Base-by-base conservation (phyloP, 2,797 vertebrate genomes). In the Chanos chanos region DNA sequence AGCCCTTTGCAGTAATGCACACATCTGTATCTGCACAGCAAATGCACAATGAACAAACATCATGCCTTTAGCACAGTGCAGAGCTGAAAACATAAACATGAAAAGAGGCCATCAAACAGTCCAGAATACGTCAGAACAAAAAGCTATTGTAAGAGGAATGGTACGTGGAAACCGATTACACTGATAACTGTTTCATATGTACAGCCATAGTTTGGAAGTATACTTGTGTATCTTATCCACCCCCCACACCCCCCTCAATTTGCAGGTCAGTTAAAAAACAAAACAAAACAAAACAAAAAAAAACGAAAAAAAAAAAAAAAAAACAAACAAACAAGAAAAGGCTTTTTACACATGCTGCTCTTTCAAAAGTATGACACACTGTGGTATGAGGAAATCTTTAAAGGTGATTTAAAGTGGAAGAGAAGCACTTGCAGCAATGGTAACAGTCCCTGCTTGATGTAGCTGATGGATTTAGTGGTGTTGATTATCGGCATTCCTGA, bases 391-490 rank as follows among this genome's bases (percentile, higher is more conserved):
- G 66, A 54, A 62, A 51, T 58, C 39, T 51, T 73, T 19, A 57
- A 75, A 49, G 30, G 60, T 67, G 66, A 77, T 79, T 72, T 74
- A 68, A 69, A n/a, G n/a, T n/a, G 64, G 64, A 67, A 59, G 45
- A 52, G 68, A 74, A 68, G 44, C 13, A 48, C 70, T 25, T 56
- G 72, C 43, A 68, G 61, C 41, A 55, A 53, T 41, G 10, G n/a
- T 18, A 2, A 1, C 7, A 31, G 15, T 33, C 33, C 64, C 74
- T 72, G 75, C 39, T 48, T 53, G 47, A 49, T 36, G 44, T 24
- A 57, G 57, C 53, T 41, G 53, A 75, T 58, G 75, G 76, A 81
- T 80, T 78, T 68, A 70, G 57, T 52, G 36, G 48, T 22, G 56
- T 64, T 77, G 68, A 79, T 80, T 74, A 75, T 74, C 59, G 62